These are phyloP conservation scores for Cygnus buccinator DNA, from an alignment of 2,113 vertebrate genomes.

Conservation along the genomic window DNA sequence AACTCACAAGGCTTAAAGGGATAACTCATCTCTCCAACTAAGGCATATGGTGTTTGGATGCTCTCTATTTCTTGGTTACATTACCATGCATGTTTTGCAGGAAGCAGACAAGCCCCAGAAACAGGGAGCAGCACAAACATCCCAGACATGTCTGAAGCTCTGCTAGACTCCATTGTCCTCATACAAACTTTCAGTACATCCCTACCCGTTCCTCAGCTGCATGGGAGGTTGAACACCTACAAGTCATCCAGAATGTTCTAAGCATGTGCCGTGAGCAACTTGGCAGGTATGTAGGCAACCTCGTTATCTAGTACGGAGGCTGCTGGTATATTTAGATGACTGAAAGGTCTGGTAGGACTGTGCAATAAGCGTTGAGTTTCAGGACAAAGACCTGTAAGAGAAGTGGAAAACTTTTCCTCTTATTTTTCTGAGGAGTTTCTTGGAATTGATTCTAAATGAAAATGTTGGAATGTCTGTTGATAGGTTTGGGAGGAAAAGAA, in stretches of 20 bases:
- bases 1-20: background rate
- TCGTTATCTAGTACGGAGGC: background rate
- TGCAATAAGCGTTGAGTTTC: background rate
- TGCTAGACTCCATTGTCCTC: background rate
- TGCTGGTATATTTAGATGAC: background rate
- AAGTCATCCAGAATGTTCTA: background rate
- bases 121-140: background rate
- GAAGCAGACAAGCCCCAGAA: background rate
- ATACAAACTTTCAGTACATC: background rate
- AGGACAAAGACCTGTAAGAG: background rate
- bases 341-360: background rate
- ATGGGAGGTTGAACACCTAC: background rate
- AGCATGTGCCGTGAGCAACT: accelerated
- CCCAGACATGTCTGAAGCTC: background rate
- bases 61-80: background rate
- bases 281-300: background rate
- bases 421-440: background rate
- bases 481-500: background rate
- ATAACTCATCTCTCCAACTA: background rate
- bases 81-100: background rate
- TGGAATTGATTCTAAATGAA: background rate
- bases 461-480: background rate
- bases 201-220: accelerated
- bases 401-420: background rate
- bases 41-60: background rate